Percentiles rank a stretch among this genome's conserved stretches.
Evolutionary conservation across 2,888 invertebrate species (phyloP).

Genomic region (Clanis bilineata): DNA sequence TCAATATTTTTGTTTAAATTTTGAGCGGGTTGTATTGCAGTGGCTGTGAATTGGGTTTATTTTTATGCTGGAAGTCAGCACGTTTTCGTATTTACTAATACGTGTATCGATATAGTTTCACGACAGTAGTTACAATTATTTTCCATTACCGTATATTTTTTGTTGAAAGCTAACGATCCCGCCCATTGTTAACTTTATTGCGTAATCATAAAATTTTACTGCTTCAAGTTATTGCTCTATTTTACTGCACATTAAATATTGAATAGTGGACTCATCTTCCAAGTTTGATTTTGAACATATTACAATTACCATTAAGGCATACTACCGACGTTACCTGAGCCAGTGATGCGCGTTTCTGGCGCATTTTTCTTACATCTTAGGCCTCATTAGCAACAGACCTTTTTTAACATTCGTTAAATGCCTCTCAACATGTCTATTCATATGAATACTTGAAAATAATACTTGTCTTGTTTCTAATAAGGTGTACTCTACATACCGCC

Average conservation of each 20-base stretch:
- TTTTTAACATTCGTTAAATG: no score
- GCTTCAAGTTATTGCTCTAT: slow-evolving; percentile 11
- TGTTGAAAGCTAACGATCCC: slow-evolving; percentile 13
- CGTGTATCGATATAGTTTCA: background rate
- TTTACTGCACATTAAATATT: slow-evolving; percentile 19
- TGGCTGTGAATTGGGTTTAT: background rate
- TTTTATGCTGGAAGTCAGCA: background rate
- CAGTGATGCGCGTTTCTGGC: no score
- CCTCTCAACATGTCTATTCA: no score
- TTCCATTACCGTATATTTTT: slow-evolving; percentile 1
- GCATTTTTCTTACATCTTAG: no score
- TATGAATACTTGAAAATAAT: no score
- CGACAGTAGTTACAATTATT: background rate
- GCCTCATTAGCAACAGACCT: no score
- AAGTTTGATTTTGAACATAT: background rate
- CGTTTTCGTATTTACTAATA: background rate
- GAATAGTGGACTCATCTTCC: background rate
- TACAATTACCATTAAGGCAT: background rate
- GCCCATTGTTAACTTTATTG: slow-evolving; percentile 17
- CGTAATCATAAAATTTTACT: slow-evolving; percentile 19
- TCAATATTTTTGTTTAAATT: background rate
- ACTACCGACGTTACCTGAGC: no score
- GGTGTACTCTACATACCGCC: no score
- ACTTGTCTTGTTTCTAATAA: no score
- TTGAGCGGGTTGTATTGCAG: background rate